These are phyloP conservation scores for Dinoponera quadriceps DNA, from an alignment of 1,140 invertebrate genomes.

Conservation along the genomic window DNA sequence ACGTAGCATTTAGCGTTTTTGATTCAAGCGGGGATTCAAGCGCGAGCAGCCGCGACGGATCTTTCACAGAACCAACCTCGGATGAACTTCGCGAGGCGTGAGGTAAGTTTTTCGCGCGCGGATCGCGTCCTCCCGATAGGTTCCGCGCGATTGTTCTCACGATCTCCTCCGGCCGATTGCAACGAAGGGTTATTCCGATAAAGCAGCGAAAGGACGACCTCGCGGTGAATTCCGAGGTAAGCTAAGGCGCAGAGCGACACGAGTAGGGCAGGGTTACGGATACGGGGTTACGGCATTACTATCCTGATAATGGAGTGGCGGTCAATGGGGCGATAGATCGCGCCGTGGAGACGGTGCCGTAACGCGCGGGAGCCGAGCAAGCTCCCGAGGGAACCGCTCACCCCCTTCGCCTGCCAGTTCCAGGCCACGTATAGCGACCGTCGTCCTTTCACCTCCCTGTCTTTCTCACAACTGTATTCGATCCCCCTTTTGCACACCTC, in stretches of 20 bases:
- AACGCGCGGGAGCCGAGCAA: conserved; percentile 72
- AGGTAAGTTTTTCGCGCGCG: not conserved
- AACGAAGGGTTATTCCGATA: conserved; percentile 60
- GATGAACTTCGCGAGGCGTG: not conserved
- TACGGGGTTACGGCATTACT: conserved; percentile 76
- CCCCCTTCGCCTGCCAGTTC: conserved; percentile 66
- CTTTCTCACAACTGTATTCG: conserved; percentile 48
- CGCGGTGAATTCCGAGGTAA: not conserved
- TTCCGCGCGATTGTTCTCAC: conserved; percentile 33
- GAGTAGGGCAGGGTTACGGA: conserved; percentile 69
- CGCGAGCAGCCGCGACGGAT: not conserved
- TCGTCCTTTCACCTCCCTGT: conserved; percentile 52
- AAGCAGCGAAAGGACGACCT: conserved; percentile 53
- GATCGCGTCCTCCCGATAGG: not conserved
- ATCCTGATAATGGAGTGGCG: conserved; percentile 82
- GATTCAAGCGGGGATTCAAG: conserved; percentile 8
- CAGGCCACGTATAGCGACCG: conserved; percentile 57
- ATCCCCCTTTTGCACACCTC: conserved; percentile 15
- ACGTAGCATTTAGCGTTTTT: conserved; percentile 28
- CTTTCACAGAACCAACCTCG: not conserved
- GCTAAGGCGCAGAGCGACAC: conserved; percentile 44
- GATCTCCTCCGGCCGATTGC: conserved; percentile 1
- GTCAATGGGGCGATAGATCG: conserved; percentile 82
- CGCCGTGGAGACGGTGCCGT: conserved; percentile 68
- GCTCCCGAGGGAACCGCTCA: conserved; percentile 68